Conservation (phyloP, 2,888 invertebrate genomes). For the Parasteatoda lunata region DNA sequence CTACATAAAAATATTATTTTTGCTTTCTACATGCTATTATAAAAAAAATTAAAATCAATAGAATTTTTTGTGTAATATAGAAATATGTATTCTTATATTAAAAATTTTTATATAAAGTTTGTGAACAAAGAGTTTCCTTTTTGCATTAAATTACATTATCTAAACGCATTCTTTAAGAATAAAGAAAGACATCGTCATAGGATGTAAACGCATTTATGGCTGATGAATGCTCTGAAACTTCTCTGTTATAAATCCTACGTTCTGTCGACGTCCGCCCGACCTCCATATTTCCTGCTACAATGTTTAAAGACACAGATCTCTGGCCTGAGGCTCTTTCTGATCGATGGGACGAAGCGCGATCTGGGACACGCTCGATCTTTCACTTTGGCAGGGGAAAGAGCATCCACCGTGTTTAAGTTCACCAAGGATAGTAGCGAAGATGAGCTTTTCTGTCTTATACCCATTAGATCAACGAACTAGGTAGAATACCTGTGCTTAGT, state of each 20-base stretch:
- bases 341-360: constrained; percentile 49
- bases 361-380: constrained; percentile 61
- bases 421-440: constrained; percentile 27
- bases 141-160: constrained; percentile 27
- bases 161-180: not conserved
- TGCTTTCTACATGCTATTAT: too few relatives aligned
- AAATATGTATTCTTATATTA: too few relatives aligned
- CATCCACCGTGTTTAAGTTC: constrained; percentile 20
- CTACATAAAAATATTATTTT: too few relatives aligned
- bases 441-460: constrained; percentile 57
- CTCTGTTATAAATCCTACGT: constrained; percentile 55
- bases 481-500: constrained; percentile 37
- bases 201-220: constrained; percentile 58
- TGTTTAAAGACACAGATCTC: constrained; percentile 50
- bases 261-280: constrained; percentile 62
- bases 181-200: constrained; percentile 23
- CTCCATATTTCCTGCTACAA: constrained; percentile 62
- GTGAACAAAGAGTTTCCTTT: too few relatives aligned
- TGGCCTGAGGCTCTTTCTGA: constrained; percentile 52
- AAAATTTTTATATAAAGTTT: too few relatives aligned
- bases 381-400: constrained; percentile 58
- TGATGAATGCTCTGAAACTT: constrained; percentile 46
- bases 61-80: too few relatives aligned
- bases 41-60: too few relatives aligned
- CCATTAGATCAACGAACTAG: constrained; percentile 56